A percentile compares a stretch with the other conserved stretches of the same genome.
phyloP scores from a whole-genome alignment of 2,113 vertebrate genomes.

The Cyphomyrus plagiostoma region DNA sequence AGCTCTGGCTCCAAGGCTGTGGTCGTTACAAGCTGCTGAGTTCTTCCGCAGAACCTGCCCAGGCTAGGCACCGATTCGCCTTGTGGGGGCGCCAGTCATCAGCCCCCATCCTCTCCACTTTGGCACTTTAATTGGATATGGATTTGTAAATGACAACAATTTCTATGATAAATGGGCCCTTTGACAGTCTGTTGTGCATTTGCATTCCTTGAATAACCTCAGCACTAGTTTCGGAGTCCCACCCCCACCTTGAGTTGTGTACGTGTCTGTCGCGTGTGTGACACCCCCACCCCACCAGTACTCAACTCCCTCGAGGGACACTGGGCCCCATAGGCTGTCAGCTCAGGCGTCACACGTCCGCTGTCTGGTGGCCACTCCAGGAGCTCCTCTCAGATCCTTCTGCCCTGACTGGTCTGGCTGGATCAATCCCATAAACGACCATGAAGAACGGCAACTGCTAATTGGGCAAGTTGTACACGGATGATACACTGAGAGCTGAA shows the following conservation, averaged over 20 bases:
- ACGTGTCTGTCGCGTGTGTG: constrained; percentile 22
- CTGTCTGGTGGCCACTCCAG: no score
- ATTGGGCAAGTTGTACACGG: constrained; percentile 42
- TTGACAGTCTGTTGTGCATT: constrained; percentile 61
- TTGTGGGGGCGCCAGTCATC: constrained; percentile 23
- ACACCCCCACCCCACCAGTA: background rate
- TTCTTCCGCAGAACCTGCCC: constrained; percentile 47
- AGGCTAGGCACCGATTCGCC: constrained; percentile 54
- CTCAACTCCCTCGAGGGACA: background rate
- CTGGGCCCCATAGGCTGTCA: background rate
- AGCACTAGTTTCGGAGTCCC: constrained; percentile 52
- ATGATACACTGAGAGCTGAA: constrained; percentile 35
- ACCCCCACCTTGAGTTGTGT: constrained; percentile 13
- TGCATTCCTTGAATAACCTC: constrained; percentile 66
- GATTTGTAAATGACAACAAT: constrained; percentile 57
- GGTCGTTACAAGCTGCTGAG: background rate
- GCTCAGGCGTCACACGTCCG: background rate
- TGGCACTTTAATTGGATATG: constrained; percentile 73
- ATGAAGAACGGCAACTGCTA: constrained; percentile 32
- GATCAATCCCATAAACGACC: constrained; percentile 34
- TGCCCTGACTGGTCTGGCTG: constrained; percentile 25
- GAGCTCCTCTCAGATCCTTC: background rate
- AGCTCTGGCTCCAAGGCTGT: no score
- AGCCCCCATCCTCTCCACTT: constrained; percentile 56
- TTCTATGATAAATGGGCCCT: constrained; percentile 65